Base-by-base conservation (phyloP, 2,113 vertebrate genomes). In the Sturnus vulgaris region DNA sequence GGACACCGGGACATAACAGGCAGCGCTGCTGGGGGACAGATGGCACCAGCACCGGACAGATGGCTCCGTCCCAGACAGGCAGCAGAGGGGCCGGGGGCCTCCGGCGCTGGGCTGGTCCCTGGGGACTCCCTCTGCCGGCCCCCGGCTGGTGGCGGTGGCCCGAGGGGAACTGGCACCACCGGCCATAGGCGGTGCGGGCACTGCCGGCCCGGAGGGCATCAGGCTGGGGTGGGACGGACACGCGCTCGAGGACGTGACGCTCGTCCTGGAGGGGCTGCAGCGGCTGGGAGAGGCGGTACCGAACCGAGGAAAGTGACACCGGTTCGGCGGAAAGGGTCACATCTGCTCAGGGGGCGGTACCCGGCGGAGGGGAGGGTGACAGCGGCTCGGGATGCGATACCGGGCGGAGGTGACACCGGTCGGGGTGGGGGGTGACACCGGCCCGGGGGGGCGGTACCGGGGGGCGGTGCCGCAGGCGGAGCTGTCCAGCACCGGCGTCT, bases 401-500 rank as follows among this genome's bases (percentile, higher is more conserved):
- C 13, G 20, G 30, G 40, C 8, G 65, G 40, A 56, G 85, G 75
- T 40, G 65, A 63, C 65, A 21, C 47, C 23, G 49, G 47, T n/a
- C 15, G 64, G 73, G 73, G 19, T 18, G 19, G 56, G 63, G 64
- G 73, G 73, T 46, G 47, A 46, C 64, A n/a, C 63, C 18, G 73
- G n/a, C 56, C 44, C 52, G 50, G 44, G 49, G 47, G 56, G 59
- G 59, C 71, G 83, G 72, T 52, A 28, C 53, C 37, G 83, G 64
- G 83, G 73, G 75, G 65, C 49, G 85, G 85, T 64, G 66, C 69
- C 63, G 18, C 49, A 18, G 47, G 31, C 9, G 92, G 94, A 95
- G 92, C 94, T 95, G 92, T 94, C 94, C 94, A 95, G 86, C 92
- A 70, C 39, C 77, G 47, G n/a, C 59, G 7, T 28, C 70, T 94